These are phyloP conservation scores for Dolomedes plantarius DNA, from an alignment of 2,888 invertebrate genomes.

Conservation along the genomic window DNA sequence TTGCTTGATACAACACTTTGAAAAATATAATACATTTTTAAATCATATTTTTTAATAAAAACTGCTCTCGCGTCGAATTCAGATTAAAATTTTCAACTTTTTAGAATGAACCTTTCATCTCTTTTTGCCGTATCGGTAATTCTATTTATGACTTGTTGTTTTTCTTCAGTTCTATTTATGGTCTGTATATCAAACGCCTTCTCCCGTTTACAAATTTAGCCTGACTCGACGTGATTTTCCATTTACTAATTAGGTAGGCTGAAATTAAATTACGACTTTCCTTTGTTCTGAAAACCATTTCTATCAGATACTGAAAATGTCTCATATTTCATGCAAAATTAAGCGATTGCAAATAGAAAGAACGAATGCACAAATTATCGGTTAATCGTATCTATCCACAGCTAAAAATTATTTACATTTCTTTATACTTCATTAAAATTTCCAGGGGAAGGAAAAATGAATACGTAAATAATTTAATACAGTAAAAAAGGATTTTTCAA, in stretches of 20 bases:
- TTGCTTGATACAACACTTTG: too few relatives aligned
- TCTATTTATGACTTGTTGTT: background rate
- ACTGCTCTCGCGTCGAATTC: too few relatives aligned
- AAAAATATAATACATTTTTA: too few relatives aligned
- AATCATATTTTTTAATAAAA: too few relatives aligned
- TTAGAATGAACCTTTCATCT: background rate
- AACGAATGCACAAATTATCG: background rate
- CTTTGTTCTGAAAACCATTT: background rate
- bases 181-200: background rate
- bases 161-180: background rate
- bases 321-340: background rate
- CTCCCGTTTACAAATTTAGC: constrained; percentile 3
- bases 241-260: constrained; percentile 1
- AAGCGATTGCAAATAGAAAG: background rate
- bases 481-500: background rate
- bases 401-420: background rate
- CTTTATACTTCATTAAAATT: too few relatives aligned
- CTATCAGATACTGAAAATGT: background rate
- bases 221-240: background rate
- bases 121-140: background rate
- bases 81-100: background rate
- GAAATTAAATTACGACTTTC: background rate
- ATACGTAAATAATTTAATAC: background rate
- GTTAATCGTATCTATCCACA: background rate
- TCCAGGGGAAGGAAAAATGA: background rate